These are phyloP conservation scores for Philonicus albiceps DNA, from an alignment of 2,888 invertebrate species.

Conservation along the genomic window DNA sequence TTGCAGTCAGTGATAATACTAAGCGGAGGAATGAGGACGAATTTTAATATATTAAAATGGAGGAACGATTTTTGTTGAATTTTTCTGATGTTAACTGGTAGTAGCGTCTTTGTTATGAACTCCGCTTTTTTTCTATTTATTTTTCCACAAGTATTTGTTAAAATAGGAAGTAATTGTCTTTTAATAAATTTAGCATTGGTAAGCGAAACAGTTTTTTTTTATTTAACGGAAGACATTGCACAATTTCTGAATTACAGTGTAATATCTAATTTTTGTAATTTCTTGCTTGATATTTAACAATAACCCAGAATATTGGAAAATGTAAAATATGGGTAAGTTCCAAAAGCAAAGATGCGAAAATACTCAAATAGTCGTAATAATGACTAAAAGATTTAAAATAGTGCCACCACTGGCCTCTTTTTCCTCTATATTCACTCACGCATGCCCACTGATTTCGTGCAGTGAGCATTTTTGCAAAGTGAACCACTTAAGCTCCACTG, in stretches of 20 bases:
- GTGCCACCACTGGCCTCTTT: not conserved
- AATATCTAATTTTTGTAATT: too few species aligned
- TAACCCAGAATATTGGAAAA: too few species aligned
- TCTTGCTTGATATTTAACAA: too few species aligned
- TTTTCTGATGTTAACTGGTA: not conserved
- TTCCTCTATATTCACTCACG: not conserved
- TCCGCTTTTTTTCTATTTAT: not conserved
- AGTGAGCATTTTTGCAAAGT: not conserved
- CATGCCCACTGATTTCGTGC: not conserved
- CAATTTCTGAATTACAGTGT: too few species aligned
- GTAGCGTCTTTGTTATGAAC: not conserved
- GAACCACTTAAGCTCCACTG: conserved; percentile 2
- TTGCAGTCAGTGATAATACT: conserved; percentile 50
- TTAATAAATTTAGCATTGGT: not conserved
- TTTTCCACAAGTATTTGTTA: not conserved
- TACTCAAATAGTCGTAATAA: not conserved
- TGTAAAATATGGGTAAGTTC: too few species aligned
- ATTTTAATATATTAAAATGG: not conserved
- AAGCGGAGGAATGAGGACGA: not conserved
- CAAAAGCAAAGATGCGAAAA: not conserved
- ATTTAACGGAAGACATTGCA: not conserved
- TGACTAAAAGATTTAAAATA: not conserved
- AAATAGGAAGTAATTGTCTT: not conserved
- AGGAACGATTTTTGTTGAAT: not conserved
- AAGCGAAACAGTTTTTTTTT: not conserved